phyloP scores from a whole-genome alignment of 2,797 vertebrate genomes.

The Coreius guichenoti region DNA sequence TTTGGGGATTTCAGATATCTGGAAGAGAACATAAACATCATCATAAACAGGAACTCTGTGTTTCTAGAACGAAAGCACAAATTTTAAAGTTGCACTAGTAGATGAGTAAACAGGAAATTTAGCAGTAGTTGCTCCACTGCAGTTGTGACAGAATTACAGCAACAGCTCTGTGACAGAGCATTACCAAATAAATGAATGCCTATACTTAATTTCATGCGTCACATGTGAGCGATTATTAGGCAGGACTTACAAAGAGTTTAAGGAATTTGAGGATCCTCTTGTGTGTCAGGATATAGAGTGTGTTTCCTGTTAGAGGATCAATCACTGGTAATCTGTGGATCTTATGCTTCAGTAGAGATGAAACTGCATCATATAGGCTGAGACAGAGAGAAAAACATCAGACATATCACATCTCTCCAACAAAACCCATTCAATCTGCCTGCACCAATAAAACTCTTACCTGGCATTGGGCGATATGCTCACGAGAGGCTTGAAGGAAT shows the following conservation, averaged over 20 bases:
- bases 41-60: background rate
- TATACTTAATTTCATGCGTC: background rate
- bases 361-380: slow-evolving; percentile 95
- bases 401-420: background rate
- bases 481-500: slow-evolving; percentile 96
- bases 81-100: background rate
- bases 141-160: background rate
- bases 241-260: slow-evolving; percentile 91
- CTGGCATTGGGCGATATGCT: slow-evolving; percentile 96
- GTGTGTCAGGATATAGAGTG: slow-evolving; percentile 97
- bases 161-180: background rate
- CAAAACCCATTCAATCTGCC: background rate
- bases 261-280: slow-evolving; percentile 99
- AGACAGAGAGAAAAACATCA: slow-evolving; percentile 30
- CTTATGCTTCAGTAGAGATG: slow-evolving; percentile 94
- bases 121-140: background rate
- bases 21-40: slow-evolving; percentile 7
- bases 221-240: background rate
- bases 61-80: background rate
- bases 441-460: slow-evolving; percentile 69
- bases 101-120: background rate
- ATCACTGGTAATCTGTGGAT: slow-evolving; percentile 98
- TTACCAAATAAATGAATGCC: background rate
- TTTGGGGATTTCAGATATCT: slow-evolving; percentile 97
- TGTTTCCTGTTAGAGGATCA: slow-evolving; percentile 94